These are phyloP conservation scores for Chaenocephalus aceratus DNA, from an alignment of 2,113 vertebrate species.

Conservation along the genomic window DNA sequence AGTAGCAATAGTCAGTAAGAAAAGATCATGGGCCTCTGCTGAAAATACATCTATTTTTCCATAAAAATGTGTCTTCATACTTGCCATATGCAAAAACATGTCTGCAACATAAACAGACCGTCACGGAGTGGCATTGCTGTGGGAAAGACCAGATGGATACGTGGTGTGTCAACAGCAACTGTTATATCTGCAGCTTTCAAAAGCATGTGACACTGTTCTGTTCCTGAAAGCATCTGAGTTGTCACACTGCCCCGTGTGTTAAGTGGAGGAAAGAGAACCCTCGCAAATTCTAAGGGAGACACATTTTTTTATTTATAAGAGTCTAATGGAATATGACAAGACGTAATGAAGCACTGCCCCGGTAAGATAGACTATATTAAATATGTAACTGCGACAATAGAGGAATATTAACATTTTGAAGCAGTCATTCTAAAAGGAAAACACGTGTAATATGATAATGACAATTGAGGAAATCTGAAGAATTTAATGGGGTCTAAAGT, in stretches of 20 bases:
- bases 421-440: background rate
- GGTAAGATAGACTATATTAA: background rate
- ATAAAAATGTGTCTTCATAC: background rate
- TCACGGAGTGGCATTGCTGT: background rate
- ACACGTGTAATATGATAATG: background rate
- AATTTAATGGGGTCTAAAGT: background rate
- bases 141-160: background rate
- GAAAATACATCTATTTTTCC: background rate
- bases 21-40: too few species aligned
- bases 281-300: background rate
- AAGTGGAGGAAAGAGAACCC: background rate
- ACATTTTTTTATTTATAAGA: background rate
- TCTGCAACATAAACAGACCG: background rate
- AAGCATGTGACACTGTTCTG: background rate
- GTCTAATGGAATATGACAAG: constrained; percentile 1
- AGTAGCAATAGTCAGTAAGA: background rate
- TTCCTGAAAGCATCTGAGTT: background rate
- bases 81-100: background rate
- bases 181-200: background rate
- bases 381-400: background rate
- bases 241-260: background rate
- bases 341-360: background rate
- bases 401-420: background rate
- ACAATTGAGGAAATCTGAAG: background rate
- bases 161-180: background rate